Percentiles rank a stretch among this genome's conserved stretches.
Evolutionary conservation across 1,140 invertebrate genomes (phyloP).

Genomic region (Bombus haemorrhoidalis): DNA sequence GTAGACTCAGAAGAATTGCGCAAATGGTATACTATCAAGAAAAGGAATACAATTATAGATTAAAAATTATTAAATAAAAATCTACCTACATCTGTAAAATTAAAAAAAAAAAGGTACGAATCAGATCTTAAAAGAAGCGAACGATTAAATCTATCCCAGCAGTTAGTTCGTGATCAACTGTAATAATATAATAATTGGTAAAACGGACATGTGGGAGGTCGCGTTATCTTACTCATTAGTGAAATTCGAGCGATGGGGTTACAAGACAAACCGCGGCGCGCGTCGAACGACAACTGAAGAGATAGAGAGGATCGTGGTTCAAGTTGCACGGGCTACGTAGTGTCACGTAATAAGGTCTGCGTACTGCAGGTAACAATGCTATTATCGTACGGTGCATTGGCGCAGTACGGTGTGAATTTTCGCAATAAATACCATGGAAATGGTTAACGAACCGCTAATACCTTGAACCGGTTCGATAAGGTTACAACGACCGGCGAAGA

Average conservation of each 20-base stretch:
- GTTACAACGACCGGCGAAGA: not conserved
- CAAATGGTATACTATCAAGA: not conserved
- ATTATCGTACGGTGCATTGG: slow-evolving; percentile 77
- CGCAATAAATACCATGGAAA: slow-evolving; percentile 57
- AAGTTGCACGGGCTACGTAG: slow-evolving; percentile 67
- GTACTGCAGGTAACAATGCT: slow-evolving; percentile 75
- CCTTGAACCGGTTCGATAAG: slow-evolving; percentile 62
- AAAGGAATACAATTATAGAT: too few species aligned
- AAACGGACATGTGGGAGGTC: not conserved
- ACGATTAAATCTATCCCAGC: not conserved
- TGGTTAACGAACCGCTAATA: slow-evolving; percentile 45
- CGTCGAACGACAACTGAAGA: slow-evolving; percentile 77
- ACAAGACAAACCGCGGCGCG: slow-evolving; percentile 64
- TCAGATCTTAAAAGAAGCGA: too few species aligned
- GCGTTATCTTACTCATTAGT: not conserved
- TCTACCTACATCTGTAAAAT: not conserved
- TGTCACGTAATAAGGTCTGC: slow-evolving; percentile 78
- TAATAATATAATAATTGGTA: not conserved
- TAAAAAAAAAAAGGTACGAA: not conserved
- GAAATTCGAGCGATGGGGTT: not conserved
- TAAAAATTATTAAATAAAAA: not conserved
- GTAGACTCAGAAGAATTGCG: not conserved
- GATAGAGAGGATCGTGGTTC: slow-evolving; percentile 67
- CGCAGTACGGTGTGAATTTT: slow-evolving; percentile 73
- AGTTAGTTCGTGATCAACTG: not conserved